Evolutionary conservation across 2,888 invertebrate genomes (phyloP).

Genomic region (Patella depressa): DNA sequence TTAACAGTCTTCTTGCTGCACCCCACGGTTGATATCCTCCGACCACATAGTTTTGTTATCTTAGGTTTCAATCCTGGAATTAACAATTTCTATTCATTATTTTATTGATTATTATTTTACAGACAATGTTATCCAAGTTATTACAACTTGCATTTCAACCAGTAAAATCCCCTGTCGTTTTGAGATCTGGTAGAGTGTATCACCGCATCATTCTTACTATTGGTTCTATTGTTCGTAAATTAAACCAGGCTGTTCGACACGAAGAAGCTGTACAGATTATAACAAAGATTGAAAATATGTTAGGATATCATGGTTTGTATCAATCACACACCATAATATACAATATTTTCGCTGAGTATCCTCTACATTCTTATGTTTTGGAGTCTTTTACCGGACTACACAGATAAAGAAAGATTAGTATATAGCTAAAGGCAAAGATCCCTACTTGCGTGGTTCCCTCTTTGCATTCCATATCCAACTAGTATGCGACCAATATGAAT

Average conservation of each 20-base stretch:
- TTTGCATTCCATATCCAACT: no score
- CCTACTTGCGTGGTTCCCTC: no score
- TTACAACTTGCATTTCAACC: conserved; percentile 35
- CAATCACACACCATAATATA: no score
- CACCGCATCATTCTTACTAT: conserved; percentile 44
- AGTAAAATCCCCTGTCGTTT: conserved; percentile 27
- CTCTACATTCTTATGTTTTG: no score
- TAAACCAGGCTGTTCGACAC: conserved; percentile 33
- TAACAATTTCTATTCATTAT: neutral
- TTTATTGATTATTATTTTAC: neutral
- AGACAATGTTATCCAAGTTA: conserved; percentile 22
- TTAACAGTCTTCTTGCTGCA: no score
- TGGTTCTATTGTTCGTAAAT: conserved; percentile 41
- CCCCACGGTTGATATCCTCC: no score
- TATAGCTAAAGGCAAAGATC: no score
- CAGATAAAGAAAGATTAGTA: no score
- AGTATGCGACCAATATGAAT: no score
- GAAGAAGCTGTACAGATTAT: conserved; percentile 36
- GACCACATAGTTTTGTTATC: neutral
- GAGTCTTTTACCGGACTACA: no score
- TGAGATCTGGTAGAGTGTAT: conserved; percentile 36
- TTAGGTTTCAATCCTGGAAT: neutral
- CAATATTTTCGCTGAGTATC: no score
- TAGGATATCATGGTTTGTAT: conserved; percentile 51
- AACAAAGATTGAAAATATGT: conserved; percentile 38